phyloP scores from a whole-genome alignment of 2,888 invertebrate species.

The Priocnemis perturbator region DNA sequence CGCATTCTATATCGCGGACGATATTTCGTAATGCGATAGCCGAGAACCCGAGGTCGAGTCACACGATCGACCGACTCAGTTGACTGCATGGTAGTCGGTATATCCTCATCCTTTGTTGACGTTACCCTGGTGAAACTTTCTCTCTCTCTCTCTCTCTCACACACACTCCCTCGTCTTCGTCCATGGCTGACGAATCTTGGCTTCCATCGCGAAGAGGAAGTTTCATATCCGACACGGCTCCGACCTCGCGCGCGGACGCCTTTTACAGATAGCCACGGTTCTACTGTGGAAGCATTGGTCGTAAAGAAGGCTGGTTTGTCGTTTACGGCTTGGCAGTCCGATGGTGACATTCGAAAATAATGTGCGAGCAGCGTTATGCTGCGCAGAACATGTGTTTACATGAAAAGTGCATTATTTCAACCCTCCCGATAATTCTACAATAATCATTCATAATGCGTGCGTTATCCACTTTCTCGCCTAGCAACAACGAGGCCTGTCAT shows the following conservation, averaged over 20 bases:
- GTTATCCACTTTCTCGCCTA: too few species aligned
- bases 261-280: conserved; percentile 6
- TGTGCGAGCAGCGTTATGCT: too few species aligned
- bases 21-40: conserved; percentile 13
- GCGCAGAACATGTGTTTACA: too few species aligned
- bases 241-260: conserved; percentile 25
- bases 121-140: conserved; percentile 25
- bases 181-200: conserved; percentile 4
- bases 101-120: conserved; percentile 40
- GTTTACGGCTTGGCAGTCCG: too few species aligned
- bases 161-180: not conserved
- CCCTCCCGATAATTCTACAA: too few species aligned
- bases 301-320: not conserved
- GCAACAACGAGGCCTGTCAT: too few species aligned
- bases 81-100: conserved; percentile 35
- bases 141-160: too few species aligned
- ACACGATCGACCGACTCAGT: conserved; percentile 26
- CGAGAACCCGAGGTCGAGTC: not conserved
- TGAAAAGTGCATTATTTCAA: too few species aligned
- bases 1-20: too few species aligned
- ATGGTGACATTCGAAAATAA: too few species aligned
- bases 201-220: conserved; percentile 49
- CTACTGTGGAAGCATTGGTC: not conserved
- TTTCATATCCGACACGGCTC: conserved; percentile 53
- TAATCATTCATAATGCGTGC: too few species aligned